These are phyloP conservation scores for Nomada ferruginata DNA, from an alignment of 2,888 invertebrate genomes.

Conservation along the genomic window DNA sequence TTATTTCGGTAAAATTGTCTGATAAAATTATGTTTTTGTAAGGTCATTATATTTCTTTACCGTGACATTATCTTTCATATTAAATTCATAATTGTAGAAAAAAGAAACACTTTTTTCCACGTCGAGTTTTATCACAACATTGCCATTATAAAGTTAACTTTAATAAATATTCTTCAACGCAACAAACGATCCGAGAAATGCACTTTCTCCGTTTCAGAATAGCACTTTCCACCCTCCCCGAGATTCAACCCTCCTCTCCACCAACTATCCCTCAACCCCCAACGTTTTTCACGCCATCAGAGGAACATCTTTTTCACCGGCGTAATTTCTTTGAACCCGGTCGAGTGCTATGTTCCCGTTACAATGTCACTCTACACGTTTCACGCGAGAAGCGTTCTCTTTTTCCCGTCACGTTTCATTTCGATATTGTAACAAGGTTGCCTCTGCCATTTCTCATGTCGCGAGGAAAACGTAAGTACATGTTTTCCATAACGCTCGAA, in stretches of 20 bases:
- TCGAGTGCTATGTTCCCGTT: slow-evolving; percentile 9
- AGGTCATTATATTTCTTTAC: too few species aligned
- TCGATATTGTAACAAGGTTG: slow-evolving; percentile 3
- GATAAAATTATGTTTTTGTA: not conserved
- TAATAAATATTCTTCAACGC: not conserved
- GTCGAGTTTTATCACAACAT: too few species aligned
- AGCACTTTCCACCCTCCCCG: not conserved
- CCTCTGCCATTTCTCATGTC: not conserved
- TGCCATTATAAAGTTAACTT: too few species aligned
- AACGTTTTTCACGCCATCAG: slow-evolving; percentile 9
- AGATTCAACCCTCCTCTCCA: not conserved
- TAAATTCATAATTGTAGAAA: too few species aligned
- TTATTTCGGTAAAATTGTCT: not conserved
- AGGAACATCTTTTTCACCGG: not conserved
- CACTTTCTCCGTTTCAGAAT: not conserved
- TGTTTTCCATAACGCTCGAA: not conserved
- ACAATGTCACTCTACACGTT: not conserved
- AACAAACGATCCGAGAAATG: not conserved
- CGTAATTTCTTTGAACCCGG: not conserved
- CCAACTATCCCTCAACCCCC: not conserved
- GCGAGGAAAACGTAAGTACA: not conserved
- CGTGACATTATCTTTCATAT: too few species aligned
- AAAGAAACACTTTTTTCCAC: too few species aligned
- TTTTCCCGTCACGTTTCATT: not conserved
- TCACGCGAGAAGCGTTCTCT: not conserved